Base-by-base conservation (phyloP, 2,888 invertebrate genomes). In the Drosophila greeni region DNA sequence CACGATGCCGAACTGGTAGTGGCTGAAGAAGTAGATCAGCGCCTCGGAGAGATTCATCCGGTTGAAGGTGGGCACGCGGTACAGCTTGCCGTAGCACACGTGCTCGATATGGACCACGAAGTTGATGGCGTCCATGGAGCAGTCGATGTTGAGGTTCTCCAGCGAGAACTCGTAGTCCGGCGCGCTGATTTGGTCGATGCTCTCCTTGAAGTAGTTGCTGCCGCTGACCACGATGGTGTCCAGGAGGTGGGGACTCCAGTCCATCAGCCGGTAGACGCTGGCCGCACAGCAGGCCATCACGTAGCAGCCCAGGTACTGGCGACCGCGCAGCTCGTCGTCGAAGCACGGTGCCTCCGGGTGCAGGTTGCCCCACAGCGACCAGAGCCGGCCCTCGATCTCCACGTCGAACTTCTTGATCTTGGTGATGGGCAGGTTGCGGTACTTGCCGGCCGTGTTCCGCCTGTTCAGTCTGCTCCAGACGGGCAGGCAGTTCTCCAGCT, bases 301-400 rank as follows among this genome's bases (percentile, higher is more conserved):
- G 81, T 91, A 91, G 31, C 91, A 91, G 12, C 91, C 92, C 47
- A 91, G 87, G 40, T 91, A 91, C 82, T 94, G 94, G 72, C 92
- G 92, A 0, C 93, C 93, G 5, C 93, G 91, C 45, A 90, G 86
- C 2, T 83, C 77, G 14, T 86, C 85, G 0, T 89, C 87, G 83
- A 94, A 94, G 70, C 90, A 90, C 0, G 85, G 76, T 34, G 92
- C 92, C 53, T 90, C 86, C 4, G 93, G 92, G 87, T 93, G 92
- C 16, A 93, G 79, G 33, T 90, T 90, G 1, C 94, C 93, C 91
- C 92, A 92, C 1, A 94, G 86, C 0, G 94, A 93, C 88, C 90
- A 94, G 0, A 94, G 86, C 66, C 92, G 93, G 2, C 92, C 91
- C 3, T 91, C 90, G 72, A 93, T 92, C 82, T 94, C 94, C 2